A percentile compares a stretch with the other conserved stretches of the same genome.
These are phyloP conservation scores for Oligia latruncula DNA, from an alignment of 2,888 invertebrate species.

Conservation along the genomic window DNA sequence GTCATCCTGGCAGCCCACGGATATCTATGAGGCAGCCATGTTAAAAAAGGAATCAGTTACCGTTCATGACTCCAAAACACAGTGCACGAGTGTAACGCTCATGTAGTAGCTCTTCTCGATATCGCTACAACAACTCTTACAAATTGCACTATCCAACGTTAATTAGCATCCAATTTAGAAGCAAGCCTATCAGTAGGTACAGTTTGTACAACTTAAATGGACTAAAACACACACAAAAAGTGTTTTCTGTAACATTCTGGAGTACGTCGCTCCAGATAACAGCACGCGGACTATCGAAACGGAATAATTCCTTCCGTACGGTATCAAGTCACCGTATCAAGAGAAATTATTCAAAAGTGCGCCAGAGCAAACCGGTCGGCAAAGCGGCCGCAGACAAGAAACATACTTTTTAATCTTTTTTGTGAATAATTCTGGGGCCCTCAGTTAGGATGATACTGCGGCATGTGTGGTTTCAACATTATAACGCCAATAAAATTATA, in stretches of 20 bases:
- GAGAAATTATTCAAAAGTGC: constrained; percentile 75
- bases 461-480: constrained; percentile 10
- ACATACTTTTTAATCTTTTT: constrained; percentile 66
- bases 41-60: constrained; percentile 2
- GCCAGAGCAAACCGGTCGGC: constrained; percentile 70
- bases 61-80: neutral
- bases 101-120: neutral
- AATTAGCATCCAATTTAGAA: constrained; percentile 31
- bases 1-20: too few species aligned
- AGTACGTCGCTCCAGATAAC: constrained; percentile 55
- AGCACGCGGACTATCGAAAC: constrained; percentile 54
- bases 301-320: constrained; percentile 66
- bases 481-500: constrained; percentile 1
- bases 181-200: neutral
- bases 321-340: constrained; percentile 58
- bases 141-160: constrained; percentile 33
- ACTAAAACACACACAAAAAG: constrained; percentile 31
- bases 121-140: constrained; percentile 10
- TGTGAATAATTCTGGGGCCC: constrained; percentile 59
- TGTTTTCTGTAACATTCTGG: constrained; percentile 15
- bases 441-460: constrained; percentile 40
- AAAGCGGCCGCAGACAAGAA: constrained; percentile 58
- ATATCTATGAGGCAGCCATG: too few species aligned
- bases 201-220: constrained; percentile 13
- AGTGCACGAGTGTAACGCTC: neutral